Evolutionary conservation across 2,888 invertebrate genomes (phyloP).

Genomic region (Drosophila rellima): DNA sequence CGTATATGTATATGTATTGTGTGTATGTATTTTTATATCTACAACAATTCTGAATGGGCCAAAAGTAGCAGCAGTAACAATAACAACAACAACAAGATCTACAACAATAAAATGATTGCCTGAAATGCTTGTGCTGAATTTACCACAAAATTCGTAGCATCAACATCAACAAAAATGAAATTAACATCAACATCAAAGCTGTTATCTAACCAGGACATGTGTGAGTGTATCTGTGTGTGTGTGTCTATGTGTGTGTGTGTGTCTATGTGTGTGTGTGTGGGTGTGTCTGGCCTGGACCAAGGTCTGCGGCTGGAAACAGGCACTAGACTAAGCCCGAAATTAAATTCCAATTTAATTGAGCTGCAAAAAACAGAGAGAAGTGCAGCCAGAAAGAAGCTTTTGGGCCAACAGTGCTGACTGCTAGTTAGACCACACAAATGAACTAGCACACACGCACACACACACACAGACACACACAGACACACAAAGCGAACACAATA

Average conservation of each 20-base stretch:
- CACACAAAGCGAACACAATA: conserved; percentile 50
- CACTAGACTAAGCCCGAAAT: conserved; percentile 70
- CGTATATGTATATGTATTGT: conserved; percentile 29
- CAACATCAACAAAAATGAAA: conserved; percentile 72
- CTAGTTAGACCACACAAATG: conserved; percentile 61
- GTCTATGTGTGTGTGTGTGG: conserved; percentile 22
- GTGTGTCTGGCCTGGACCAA: conserved; percentile 23
- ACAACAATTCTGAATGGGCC: conserved; percentile 25
- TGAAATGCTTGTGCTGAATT: conserved; percentile 32
- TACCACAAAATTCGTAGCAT: conserved; percentile 66
- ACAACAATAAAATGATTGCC: conserved; percentile 17
- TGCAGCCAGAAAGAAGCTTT: conserved; percentile 24
- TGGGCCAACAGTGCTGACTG: conserved; percentile 23
- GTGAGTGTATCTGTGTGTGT: conserved; percentile 14
- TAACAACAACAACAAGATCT: conserved; percentile 29
- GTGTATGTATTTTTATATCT: conserved; percentile 24
- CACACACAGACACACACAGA: conserved; percentile 19
- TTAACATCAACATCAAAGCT: conserved; percentile 74
- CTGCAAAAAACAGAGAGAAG: conserved; percentile 65
- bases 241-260: conserved; percentile 15
- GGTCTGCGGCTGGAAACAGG: conserved; percentile 39
- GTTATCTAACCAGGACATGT: conserved; percentile 30
- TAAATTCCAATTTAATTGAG: conserved; percentile 83
- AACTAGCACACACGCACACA: conserved; percentile 39
- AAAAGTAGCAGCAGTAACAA: conserved; percentile 25